phyloP scores from a whole-genome alignment of 1,140 invertebrate species.

The Lepidurus arcticus region DNA sequence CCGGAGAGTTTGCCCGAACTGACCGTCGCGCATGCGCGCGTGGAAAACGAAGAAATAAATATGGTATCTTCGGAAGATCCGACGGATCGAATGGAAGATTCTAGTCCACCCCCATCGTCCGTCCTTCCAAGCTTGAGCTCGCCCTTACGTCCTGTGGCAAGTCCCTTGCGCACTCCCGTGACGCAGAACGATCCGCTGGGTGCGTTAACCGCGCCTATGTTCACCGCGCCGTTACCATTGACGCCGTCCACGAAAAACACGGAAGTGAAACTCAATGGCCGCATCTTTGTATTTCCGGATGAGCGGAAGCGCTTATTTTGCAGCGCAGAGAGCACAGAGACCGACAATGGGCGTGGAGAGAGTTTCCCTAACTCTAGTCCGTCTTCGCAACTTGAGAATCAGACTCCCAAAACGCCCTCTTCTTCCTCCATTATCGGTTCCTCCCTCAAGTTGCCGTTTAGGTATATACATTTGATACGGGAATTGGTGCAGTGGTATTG shows the following conservation, averaged over 20 bases:
- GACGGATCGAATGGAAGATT: background rate
- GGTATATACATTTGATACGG: constrained; percentile 53
- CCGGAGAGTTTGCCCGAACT: background rate
- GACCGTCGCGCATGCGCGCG: background rate
- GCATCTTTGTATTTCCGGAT: constrained; percentile 24
- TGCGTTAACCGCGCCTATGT: constrained; percentile 52
- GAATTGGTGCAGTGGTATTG: constrained; percentile 17
- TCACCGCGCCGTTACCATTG: constrained; percentile 27
- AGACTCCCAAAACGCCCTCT: constrained; percentile 47
- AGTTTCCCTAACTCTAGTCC: constrained; percentile 41
- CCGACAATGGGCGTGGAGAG: constrained; percentile 8
- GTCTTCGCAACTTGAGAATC: constrained; percentile 39
- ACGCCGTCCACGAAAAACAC: constrained; percentile 18
- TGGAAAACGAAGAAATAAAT: background rate
- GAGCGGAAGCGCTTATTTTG: constrained; percentile 25
- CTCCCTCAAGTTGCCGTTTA: constrained; percentile 73
- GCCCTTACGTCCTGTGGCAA: constrained; percentile 38
- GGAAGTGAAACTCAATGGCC: background rate
- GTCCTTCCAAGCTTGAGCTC: background rate
- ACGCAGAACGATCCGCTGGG: constrained; percentile 86
- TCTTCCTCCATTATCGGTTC: constrained; percentile 58
- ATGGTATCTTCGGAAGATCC: background rate
- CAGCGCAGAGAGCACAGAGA: constrained; percentile 7
- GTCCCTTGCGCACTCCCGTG: constrained; percentile 66
- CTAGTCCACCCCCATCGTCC: background rate